Conservation (phyloP, 2,797 vertebrate genomes). For the Pelochelys cantorii region DNA sequence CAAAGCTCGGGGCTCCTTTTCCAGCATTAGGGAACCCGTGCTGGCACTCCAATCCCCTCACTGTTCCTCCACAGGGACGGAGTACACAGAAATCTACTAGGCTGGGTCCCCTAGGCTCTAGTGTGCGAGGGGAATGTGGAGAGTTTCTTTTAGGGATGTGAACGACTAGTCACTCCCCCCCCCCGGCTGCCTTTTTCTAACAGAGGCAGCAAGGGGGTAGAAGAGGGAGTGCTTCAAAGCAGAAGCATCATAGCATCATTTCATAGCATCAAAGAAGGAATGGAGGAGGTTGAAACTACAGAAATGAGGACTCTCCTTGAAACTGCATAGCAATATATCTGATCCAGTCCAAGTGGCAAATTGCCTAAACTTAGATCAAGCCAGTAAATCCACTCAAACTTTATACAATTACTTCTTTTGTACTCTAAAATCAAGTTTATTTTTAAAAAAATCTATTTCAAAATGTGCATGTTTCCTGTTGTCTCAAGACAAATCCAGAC, state of each 20-base stretch:
- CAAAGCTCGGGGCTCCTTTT: no score
- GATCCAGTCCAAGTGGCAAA: background rate
- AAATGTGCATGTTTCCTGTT: background rate
- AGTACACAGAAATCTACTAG: no score
- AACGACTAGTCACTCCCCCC: no score
- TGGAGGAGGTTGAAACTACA: background rate
- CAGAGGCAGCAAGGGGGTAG: no score
- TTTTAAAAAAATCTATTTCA: background rate
- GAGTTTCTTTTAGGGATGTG: no score
- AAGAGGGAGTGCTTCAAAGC: no score
- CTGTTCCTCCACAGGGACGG: no score
- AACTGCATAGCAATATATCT: background rate
- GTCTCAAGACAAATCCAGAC: background rate
- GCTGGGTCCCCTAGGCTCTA: no score
- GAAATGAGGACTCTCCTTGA: background rate
- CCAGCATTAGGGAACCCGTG: no score
- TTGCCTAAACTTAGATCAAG: background rate
- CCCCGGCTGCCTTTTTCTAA: no score
- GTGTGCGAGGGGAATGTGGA: no score
- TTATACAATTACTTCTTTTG: background rate
- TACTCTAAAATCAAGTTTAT: background rate
- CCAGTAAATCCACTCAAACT: background rate
- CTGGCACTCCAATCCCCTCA: no score
- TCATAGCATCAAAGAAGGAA: background rate
- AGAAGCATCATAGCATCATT: background rate